phyloP scores from a whole-genome alignment of 2,797 vertebrate genomes.

The Bradypus variegatus region DNA sequence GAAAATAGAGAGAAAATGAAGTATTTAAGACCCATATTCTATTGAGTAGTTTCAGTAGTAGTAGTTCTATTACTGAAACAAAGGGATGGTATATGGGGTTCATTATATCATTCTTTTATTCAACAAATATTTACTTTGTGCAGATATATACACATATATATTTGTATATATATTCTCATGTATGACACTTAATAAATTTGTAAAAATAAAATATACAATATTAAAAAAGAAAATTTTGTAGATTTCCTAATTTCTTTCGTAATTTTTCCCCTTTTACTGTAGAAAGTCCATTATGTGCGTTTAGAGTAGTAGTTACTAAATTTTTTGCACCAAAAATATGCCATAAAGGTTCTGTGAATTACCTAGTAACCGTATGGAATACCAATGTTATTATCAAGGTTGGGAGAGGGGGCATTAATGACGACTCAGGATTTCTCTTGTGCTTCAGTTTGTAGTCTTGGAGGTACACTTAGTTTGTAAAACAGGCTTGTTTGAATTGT shows the following conservation, averaged over 20 bases:
- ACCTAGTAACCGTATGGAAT: neutral
- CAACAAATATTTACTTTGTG: neutral
- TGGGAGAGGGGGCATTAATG: neutral
- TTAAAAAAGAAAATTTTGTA: neutral
- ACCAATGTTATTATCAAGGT: neutral
- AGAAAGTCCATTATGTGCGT: neutral
- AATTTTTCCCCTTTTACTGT: neutral
- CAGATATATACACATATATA: neutral
- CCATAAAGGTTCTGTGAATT: neutral
- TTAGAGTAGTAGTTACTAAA: conserved; percentile 15
- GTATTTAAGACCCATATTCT: neutral
- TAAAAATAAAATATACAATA: neutral
- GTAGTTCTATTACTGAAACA: neutral
- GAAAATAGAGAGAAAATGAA: neutral
- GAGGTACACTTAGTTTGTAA: neutral
- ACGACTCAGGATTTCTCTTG: neutral
- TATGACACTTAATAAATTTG: neutral
- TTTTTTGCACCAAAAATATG: conserved; percentile 4
- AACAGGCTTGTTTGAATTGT: neutral
- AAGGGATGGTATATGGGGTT: neutral
- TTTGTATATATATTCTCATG: neutral
- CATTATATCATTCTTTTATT: conserved; percentile 2
- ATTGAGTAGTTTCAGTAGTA: neutral
- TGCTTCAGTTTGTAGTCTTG: neutral
- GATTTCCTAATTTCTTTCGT: neutral